Conservation (phyloP, 2,113 vertebrate species). For the Capreolus pygargus region DNA sequence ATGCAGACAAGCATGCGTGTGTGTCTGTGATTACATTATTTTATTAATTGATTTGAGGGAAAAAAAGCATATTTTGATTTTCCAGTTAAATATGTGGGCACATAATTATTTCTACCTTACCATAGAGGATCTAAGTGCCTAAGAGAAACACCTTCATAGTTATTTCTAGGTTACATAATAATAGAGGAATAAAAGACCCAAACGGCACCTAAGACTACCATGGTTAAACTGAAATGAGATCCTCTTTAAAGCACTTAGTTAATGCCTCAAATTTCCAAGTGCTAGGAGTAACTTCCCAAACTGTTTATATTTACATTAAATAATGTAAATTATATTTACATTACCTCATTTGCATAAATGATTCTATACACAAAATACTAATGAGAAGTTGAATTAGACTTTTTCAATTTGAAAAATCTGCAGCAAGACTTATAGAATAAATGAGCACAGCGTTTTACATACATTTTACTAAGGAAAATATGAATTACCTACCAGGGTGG, state of each 20-base stretch:
- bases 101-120: conserved; percentile 9
- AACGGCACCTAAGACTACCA: background rate
- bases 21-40: background rate
- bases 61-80: conserved; percentile 22
- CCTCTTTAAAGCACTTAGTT: background rate
- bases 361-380: conserved; percentile 2
- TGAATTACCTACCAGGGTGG: background rate
- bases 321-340: background rate
- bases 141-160: conserved; percentile 11
- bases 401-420: conserved; percentile 14
- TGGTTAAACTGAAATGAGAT: background rate
- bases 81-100: background rate
- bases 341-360: conserved; percentile 28
- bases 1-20: fast-evolving
- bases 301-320: background rate
- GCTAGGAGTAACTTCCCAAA: conserved; percentile 23
- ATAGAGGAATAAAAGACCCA: background rate
- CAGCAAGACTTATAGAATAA: background rate
- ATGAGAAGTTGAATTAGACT: background rate
- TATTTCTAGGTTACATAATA: conserved; percentile 12
- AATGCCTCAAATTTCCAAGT: background rate
- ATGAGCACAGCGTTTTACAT: background rate
- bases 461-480: background rate
- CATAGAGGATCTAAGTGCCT: background rate
- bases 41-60: conserved; percentile 20